Evolutionary conservation across 2,113 vertebrate species (phyloP), one percentile per base, ranked within the genome.

Genomic region (Ploceus nigricollis): DNA sequence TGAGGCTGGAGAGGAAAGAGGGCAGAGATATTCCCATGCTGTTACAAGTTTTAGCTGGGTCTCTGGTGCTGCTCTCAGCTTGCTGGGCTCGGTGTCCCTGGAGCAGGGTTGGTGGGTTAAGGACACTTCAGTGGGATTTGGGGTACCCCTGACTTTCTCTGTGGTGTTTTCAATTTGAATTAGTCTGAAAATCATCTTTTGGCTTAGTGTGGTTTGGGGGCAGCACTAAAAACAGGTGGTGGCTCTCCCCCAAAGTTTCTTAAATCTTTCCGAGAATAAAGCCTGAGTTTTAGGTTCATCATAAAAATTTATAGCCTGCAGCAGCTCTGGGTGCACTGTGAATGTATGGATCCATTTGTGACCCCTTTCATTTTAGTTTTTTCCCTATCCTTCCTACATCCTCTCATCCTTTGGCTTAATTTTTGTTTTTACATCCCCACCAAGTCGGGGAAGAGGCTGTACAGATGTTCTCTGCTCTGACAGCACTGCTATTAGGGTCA

Each of bases 251-350:
- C 22, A 35, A 78, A 89, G 25, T 87, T 96, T 69, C 65, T 94
- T 79, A 60, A 87, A 82, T 81, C 60, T 87, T 84, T 75, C 53
- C 11, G n/a, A 87, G 11, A 83, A 56, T 64, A 87, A 90, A 93
- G 64, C 12, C 51, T 21, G 42, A 88, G 18, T 68, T 92, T 90
- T 69, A 69, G 69, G 44, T 82, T 90, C 12, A 33, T 50, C 68
- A 44, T 75, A 71, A 90, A 93, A 83, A 80, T 27, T 6, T 48
- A 86, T 6, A 87, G 15, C 33, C 37, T 72, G 72, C 44, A 6
- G 42, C 57, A 48, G 37, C 76, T 89, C 82, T 73, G 77, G 40
- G 21, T 77, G 8, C 33, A 37, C 64, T 89, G 48, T 17, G 56
- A 48, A 69, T 11, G 27, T 24, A 13, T 10, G 20, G 53, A 78